Evolutionary conservation across 2,888 invertebrate genomes (phyloP).

Genomic region (Aphidius colemani): DNA sequence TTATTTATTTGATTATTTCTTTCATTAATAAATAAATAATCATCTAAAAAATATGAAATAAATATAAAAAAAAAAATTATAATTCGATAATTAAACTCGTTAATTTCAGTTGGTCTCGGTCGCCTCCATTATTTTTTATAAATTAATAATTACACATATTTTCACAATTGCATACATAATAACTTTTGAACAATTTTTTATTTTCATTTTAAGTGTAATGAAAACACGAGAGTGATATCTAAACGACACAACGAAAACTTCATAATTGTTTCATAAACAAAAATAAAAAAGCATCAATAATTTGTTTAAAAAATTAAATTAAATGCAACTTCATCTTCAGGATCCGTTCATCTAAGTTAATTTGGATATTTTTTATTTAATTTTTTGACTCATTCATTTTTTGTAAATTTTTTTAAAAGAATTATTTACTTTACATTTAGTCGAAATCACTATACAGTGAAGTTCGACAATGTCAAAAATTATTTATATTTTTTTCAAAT

Average conservation of each 20-base stretch:
- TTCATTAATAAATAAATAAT: no score
- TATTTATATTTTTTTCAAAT: no score
- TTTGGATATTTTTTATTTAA: conserved; percentile 7
- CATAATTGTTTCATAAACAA: neutral
- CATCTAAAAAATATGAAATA: conserved; percentile 1
- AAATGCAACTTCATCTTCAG: no score
- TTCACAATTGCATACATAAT: conserved; percentile 2
- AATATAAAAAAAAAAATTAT: conserved; percentile 1
- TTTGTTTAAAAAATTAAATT: no score
- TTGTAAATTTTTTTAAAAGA: neutral
- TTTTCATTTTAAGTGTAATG: conserved; percentile 37
- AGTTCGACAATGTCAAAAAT: no score
- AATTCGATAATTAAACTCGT: neutral
- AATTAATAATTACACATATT: conserved; percentile 6
- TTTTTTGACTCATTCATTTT: neutral
- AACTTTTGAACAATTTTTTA: conserved; percentile 12
- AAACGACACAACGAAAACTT: conserved; percentile 25
- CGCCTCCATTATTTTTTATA: neutral
- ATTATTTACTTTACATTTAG: no score
- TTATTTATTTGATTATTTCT: no score
- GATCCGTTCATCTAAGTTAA: no score
- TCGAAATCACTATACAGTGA: no score
- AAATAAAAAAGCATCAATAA: no score
- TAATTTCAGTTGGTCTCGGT: conserved; percentile 19
- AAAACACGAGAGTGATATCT: conserved; percentile 42